A percentile compares a stretch with the other conserved stretches of the same genome.
These are phyloP conservation scores for Syngnathoides biaculeatus DNA, from an alignment of 2,113 vertebrate genomes.

Conservation along the genomic window DNA sequence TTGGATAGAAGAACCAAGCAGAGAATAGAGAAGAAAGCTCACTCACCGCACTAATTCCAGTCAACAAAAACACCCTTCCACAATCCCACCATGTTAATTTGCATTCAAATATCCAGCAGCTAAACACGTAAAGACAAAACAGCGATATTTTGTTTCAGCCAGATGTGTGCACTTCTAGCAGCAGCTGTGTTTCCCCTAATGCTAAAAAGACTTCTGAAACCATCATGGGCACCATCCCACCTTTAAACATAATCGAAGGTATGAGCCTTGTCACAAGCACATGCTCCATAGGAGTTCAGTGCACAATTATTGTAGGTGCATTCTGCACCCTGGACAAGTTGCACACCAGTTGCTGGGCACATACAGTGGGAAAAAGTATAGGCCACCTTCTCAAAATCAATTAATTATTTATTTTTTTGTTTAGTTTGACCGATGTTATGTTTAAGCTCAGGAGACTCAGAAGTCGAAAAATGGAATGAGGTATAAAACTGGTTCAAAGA, in stretches of 20 bases:
- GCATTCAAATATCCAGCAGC: slow-evolving; percentile 69
- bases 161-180: slow-evolving; percentile 19
- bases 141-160: slow-evolving; percentile 53
- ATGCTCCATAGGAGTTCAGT: not conserved
- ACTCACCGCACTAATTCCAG: slow-evolving; percentile 71
- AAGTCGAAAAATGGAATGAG: no score
- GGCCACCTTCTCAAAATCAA: no score
- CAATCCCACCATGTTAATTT: slow-evolving; percentile 65
- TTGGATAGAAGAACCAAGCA: slow-evolving; percentile 60
- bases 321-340: no score
- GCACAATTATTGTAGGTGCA: not conserved
- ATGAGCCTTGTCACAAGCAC: slow-evolving; percentile 4
- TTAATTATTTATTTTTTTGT: no score
- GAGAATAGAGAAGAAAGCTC: slow-evolving; percentile 70
- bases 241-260: slow-evolving; percentile 31
- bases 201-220: slow-evolving; percentile 50
- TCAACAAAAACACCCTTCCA: slow-evolving; percentile 73
- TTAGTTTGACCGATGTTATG: no score
- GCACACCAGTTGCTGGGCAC: no score
- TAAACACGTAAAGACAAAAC: slow-evolving; percentile 72
- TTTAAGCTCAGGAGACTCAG: no score
- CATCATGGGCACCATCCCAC: slow-evolving; percentile 33
- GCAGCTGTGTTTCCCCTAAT: slow-evolving; percentile 34
- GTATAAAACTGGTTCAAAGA: no score
- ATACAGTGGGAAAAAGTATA: no score